These are phyloP conservation scores for Lytechinus pictus DNA, from an alignment of 35 echinoderm and acorn worm genomes.

Conservation along the genomic window DNA sequence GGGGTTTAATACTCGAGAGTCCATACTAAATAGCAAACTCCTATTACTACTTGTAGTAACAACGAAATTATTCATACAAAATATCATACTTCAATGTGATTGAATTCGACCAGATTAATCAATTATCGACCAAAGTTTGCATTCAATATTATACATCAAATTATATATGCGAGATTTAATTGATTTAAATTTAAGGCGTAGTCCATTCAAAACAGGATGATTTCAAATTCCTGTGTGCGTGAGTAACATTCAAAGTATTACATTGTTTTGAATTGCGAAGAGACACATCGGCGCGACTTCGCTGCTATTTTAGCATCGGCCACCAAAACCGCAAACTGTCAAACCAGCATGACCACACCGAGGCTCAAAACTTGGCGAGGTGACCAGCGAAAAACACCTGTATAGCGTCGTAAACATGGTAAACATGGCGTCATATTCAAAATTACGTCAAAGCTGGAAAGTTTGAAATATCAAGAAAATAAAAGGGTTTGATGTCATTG, in stretches of 20 bases:
- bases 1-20: too few species aligned
- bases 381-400: constrained; percentile 9
- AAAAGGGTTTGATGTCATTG: neutral
- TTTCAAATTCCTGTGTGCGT: constrained; percentile 1
- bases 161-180: neutral
- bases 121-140: too few species aligned
- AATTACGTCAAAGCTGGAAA: neutral
- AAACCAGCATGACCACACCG: neutral
- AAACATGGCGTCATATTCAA: neutral
- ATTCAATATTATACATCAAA: neutral
- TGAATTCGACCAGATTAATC: too few species aligned
- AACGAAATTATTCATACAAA: too few species aligned
- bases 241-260: neutral
- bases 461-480: neutral
- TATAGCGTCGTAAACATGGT: neutral
- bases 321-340: neutral
- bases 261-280: neutral
- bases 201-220: neutral
- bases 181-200: neutral
- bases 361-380: neutral
- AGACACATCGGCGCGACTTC: neutral
- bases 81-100: too few species aligned
- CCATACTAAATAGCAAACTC: too few species aligned
- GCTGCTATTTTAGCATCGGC: neutral
- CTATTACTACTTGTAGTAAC: too few species aligned